These are phyloP conservation scores for Phengaris alcon DNA, from an alignment of 2,888 invertebrate species.

Conservation along the genomic window DNA sequence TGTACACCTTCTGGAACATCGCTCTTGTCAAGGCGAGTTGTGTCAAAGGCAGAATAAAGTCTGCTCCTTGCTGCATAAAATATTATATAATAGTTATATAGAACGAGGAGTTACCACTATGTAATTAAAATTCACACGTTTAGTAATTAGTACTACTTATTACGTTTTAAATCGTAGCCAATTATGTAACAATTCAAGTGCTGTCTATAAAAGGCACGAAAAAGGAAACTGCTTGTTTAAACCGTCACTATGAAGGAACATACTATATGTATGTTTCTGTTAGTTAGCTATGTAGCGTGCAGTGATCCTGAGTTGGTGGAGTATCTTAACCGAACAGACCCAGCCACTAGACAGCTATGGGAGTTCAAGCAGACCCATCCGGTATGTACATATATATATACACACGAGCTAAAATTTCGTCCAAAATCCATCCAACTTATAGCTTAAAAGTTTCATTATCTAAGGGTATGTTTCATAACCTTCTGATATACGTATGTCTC, in stretches of 20 bases:
- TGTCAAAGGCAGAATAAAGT: no score
- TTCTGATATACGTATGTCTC: no score
- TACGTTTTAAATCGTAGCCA: rapidly evolving
- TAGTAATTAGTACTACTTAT: slow-evolving; percentile 39
- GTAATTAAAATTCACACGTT: not conserved
- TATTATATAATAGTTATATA: no score
- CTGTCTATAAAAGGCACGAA: not conserved
- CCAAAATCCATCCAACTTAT: no score
- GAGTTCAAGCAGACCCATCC: slow-evolving; percentile 49
- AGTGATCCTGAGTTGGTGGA: slow-evolving; percentile 36
- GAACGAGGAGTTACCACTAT: not conserved
- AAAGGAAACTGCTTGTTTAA: not conserved
- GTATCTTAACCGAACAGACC: slow-evolving; percentile 42
- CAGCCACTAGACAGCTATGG: slow-evolving; percentile 46
- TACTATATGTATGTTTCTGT: slow-evolving; percentile 6
- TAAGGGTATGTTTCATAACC: no score
- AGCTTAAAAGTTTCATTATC: no score
- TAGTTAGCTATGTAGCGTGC: slow-evolving; percentile 28
- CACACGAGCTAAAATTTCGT: no score
- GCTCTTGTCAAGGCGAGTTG: no score
- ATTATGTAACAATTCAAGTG: not conserved
- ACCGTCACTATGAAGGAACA: slow-evolving; percentile 4
- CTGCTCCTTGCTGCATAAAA: no score
- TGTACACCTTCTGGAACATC: no score
- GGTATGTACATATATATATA: slow-evolving; percentile 40